Percentiles rank a stretch among this genome's conserved stretches.
Conservation (phyloP, 2,888 invertebrate species). For the Brachyptera putata region DNA sequence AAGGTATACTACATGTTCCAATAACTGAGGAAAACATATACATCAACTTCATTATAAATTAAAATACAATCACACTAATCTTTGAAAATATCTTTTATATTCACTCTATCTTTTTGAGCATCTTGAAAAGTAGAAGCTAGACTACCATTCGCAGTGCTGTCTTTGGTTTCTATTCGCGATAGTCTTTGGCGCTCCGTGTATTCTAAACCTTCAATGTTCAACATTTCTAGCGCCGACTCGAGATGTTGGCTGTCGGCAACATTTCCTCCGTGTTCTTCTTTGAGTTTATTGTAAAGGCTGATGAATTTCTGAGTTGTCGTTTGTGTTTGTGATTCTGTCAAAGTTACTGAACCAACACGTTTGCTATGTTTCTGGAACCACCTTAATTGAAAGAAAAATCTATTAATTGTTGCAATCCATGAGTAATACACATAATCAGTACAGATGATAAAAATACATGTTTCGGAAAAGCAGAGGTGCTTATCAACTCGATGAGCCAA, state of each 20-base stretch:
- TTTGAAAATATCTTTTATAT: slow-evolving; percentile 44
- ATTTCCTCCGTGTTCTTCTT: slow-evolving; percentile 51
- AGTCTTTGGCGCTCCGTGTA: neutral
- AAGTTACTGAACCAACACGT: slow-evolving; percentile 52
- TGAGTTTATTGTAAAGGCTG: slow-evolving; percentile 55
- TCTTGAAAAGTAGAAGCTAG: slow-evolving; percentile 40
- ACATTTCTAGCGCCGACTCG: slow-evolving; percentile 47
- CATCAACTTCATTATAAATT: no score
- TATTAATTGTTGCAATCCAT: slow-evolving; percentile 2
- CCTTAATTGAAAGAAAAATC: slow-evolving; percentile 44
- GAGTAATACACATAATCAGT: slow-evolving; percentile 24
- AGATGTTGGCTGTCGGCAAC: slow-evolving; percentile 52
- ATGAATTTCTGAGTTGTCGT: slow-evolving; percentile 59
- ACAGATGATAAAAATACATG: neutral
- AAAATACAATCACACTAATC: slow-evolving; percentile 32
- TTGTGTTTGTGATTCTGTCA: slow-evolving; percentile 51
- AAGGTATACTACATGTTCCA: no score
- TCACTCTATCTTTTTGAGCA: slow-evolving; percentile 37
- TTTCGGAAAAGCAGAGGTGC: no score
- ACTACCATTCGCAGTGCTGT: slow-evolving; percentile 32
- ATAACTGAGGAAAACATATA: no score
- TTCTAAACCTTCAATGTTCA: slow-evolving; percentile 41
- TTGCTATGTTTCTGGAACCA: slow-evolving; percentile 61
- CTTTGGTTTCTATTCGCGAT: slow-evolving; percentile 1
- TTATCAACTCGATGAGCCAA: no score